Evolutionary conservation across 2,888 invertebrate species (phyloP).

Genomic region (Eupeodes luniger): DNA sequence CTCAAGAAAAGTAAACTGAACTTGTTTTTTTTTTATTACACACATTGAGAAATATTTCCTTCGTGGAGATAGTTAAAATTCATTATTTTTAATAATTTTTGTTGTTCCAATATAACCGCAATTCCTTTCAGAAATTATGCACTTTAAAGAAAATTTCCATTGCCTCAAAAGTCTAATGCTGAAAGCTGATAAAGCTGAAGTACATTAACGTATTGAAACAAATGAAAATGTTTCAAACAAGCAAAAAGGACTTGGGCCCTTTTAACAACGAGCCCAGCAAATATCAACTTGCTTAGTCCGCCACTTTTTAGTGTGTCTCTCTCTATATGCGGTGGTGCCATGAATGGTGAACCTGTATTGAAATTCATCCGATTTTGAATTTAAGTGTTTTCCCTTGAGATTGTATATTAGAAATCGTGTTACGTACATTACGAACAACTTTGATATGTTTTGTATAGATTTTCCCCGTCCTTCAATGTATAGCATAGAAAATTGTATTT

Average conservation of each 20-base stretch:
- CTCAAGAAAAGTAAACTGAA: too few relatives aligned
- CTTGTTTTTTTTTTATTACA: too few relatives aligned
- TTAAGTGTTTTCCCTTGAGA: conserved; percentile 62
- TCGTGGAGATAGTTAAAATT: too few relatives aligned
- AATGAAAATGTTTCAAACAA: too few relatives aligned
- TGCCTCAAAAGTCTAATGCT: too few relatives aligned
- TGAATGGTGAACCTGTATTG: not conserved
- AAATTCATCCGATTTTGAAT: conserved; percentile 56
- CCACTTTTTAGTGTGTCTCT: not conserved
- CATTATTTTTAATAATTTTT: too few relatives aligned
- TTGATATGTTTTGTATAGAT: conserved; percentile 34
- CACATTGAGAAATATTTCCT: too few relatives aligned
- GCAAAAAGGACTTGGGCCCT: not conserved
- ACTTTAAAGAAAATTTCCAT: too few relatives aligned
- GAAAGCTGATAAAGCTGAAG: too few relatives aligned
- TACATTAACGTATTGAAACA: too few relatives aligned
- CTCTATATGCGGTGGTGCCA: not conserved
- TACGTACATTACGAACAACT: conserved; percentile 19
- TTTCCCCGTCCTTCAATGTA: conserved; percentile 2
- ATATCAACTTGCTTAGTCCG: not conserved
- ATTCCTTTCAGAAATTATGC: too few relatives aligned
- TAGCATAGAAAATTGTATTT: conserved; percentile 46
- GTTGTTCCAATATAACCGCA: too few relatives aligned
- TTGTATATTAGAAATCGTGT: conserved; percentile 66
- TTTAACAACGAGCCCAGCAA: not conserved